phyloP scores from a whole-genome alignment of 35 echinoderm and acorn worm species.

The Ophiothrix spiculata region DNA sequence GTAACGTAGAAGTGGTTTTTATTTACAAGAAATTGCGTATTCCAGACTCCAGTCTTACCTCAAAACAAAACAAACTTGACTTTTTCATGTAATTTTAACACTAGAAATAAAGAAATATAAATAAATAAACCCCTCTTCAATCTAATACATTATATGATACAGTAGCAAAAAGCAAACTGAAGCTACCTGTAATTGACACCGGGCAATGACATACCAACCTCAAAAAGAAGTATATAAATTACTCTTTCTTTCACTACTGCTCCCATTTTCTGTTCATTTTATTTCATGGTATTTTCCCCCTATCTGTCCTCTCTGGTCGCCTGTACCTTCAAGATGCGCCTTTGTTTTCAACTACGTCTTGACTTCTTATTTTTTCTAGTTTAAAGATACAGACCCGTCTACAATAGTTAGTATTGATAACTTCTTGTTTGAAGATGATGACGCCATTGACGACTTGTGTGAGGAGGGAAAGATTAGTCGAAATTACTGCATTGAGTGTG shows the following conservation, averaged over 20 bases:
- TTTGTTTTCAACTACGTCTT: not conserved
- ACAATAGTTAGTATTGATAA: constrained; percentile 58
- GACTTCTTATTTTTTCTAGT: constrained; percentile 30
- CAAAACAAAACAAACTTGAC: not conserved
- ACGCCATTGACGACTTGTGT: constrained; percentile 59
- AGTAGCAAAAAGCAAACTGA: not conserved
- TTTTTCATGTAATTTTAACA: not conserved
- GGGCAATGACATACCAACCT: too few relatives aligned
- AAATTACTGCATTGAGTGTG: constrained; percentile 57
- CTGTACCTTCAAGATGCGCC: not conserved
- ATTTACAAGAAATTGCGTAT: not conserved
- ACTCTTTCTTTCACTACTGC: not conserved
- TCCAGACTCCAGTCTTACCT: not conserved
- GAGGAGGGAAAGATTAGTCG: constrained; percentile 46
- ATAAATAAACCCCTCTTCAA: not conserved
- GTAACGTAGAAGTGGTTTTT: not conserved
- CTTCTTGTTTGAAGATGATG: constrained; percentile 69
- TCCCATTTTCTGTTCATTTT: not conserved
- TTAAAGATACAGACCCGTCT: constrained; percentile 41
- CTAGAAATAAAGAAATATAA: not conserved
- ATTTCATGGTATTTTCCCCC: not conserved
- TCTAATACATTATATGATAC: not conserved
- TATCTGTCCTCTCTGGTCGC: not conserved
- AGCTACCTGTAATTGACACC: too few relatives aligned
- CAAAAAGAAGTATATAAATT: not conserved